Conservation (phyloP, 2,113 vertebrate species). For the Nibea albiflora region DNA sequence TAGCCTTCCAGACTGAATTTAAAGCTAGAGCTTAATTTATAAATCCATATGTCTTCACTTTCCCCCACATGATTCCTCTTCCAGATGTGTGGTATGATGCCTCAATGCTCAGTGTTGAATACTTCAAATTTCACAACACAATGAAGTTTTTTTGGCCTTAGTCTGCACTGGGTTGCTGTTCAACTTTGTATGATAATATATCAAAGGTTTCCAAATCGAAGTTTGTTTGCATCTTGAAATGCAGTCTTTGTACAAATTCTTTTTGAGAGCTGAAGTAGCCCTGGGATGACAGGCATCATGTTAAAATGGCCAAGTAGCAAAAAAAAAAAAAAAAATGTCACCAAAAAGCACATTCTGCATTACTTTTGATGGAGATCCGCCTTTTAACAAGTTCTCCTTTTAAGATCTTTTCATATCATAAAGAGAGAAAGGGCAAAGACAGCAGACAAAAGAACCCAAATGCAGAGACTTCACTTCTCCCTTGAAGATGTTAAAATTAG, state of each 20-base stretch:
- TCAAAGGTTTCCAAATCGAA: conserved; percentile 78
- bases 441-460: conserved; percentile 82
- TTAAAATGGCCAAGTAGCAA: conserved; percentile 79
- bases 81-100: conserved; percentile 55
- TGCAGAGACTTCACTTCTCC: conserved; percentile 76
- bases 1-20: no score
- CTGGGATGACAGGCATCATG: conserved; percentile 72
- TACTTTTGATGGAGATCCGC: conserved; percentile 74
- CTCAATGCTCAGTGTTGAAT: conserved; percentile 45
- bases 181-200: conserved; percentile 73
- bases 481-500: conserved; percentile 86
- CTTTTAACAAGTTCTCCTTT: conserved; percentile 80
- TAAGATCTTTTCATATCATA: conserved; percentile 71
- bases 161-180: conserved; percentile 58
- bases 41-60: conserved; percentile 46
- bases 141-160: conserved; percentile 29
- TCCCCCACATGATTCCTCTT: conserved; percentile 37
- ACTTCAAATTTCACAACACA: conserved; percentile 56
- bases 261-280: conserved; percentile 65
- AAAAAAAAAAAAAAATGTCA: conserved; percentile 59
- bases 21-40: background rate
- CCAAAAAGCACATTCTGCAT: conserved; percentile 71
- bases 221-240: conserved; percentile 77
- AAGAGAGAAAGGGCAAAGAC: conserved; percentile 78
- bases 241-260: conserved; percentile 65